phyloP scores from a whole-genome alignment of 2,888 invertebrate species.

The Dorcus hopei region DNA sequence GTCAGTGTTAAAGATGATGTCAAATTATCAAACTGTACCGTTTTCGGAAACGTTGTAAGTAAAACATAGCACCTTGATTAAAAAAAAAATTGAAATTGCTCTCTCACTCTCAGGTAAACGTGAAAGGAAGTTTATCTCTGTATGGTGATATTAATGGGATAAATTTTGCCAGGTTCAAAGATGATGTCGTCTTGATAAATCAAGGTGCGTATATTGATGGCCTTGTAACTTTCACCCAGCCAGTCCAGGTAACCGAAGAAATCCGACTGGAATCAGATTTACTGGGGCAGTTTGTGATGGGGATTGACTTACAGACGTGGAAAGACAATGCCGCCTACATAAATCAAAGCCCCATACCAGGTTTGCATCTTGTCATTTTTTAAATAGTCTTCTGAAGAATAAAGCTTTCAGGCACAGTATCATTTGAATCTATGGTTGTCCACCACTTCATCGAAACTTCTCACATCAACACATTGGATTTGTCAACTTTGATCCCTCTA shows the following conservation, averaged over 20 bases:
- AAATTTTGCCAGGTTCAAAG: constrained; percentile 41
- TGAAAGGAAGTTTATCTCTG: constrained; percentile 37
- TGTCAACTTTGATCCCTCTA: constrained; percentile 50
- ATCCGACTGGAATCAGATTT: constrained; percentile 36
- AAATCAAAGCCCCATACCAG: constrained; percentile 42
- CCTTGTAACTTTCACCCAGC: constrained; percentile 42
- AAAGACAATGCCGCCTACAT: constrained; percentile 47
- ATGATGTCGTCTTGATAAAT: constrained; percentile 47
- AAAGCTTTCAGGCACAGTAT: constrained; percentile 43
- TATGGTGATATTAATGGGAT: constrained; percentile 37
- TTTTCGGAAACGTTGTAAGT: constrained; percentile 36
- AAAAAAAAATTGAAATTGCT: no score
- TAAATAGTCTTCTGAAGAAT: no score
- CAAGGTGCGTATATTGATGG: constrained; percentile 39
- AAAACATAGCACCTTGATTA: not conserved
- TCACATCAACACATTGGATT: constrained; percentile 50
- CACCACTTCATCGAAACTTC: constrained; percentile 45
- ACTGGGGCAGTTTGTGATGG: constrained; percentile 40
- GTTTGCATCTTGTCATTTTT: constrained; percentile 21
- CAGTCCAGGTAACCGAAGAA: constrained; percentile 33
- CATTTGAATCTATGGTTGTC: constrained; percentile 48
- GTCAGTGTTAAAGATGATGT: constrained; percentile 32
- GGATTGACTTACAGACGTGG: constrained; percentile 48
- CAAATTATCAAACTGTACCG: constrained; percentile 26
- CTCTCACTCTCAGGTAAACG: constrained; percentile 33